phyloP scores from a whole-genome alignment of 2,797 vertebrate genomes.

The Arvicola amphibius region DNA sequence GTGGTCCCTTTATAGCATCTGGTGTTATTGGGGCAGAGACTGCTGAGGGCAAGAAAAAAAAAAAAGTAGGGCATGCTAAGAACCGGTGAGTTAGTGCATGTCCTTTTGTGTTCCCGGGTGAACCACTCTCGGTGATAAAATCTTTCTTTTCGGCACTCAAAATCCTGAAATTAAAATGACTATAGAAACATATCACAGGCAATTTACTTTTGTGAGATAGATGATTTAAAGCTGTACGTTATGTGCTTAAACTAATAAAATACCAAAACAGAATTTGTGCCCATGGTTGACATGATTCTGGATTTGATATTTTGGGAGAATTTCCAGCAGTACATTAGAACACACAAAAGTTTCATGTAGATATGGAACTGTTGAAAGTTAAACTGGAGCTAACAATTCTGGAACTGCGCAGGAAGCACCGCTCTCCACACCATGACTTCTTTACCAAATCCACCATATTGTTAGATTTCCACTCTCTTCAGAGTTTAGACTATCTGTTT shows the following conservation, averaged over 20 bases:
- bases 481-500: background rate
- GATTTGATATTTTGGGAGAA: conserved; percentile 11
- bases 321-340: background rate
- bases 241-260: conserved; percentile 54
- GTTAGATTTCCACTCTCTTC: background rate
- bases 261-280: conserved; percentile 34
- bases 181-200: conserved; percentile 1
- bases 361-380: background rate
- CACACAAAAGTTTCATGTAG: background rate
- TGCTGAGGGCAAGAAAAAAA: conserved; percentile 68
- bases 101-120: conserved; percentile 52
- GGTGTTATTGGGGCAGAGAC: conserved; percentile 61
- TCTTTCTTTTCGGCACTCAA: conserved; percentile 54
- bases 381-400: background rate
- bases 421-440: background rate
- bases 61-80: conserved; percentile 68
- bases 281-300: conserved; percentile 37
- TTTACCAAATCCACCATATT: background rate
- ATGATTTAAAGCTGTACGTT: conserved; percentile 35
- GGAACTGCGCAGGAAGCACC: background rate
- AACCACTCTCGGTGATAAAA: conserved; percentile 59
- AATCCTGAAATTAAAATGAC: conserved; percentile 65
- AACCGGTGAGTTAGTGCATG: conserved; percentile 52
- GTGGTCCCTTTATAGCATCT: conserved; percentile 55
- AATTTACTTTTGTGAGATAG: conserved; percentile 44